phyloP scores from a whole-genome alignment of 2,113 vertebrate genomes.

The Sorex fumeus region DNA sequence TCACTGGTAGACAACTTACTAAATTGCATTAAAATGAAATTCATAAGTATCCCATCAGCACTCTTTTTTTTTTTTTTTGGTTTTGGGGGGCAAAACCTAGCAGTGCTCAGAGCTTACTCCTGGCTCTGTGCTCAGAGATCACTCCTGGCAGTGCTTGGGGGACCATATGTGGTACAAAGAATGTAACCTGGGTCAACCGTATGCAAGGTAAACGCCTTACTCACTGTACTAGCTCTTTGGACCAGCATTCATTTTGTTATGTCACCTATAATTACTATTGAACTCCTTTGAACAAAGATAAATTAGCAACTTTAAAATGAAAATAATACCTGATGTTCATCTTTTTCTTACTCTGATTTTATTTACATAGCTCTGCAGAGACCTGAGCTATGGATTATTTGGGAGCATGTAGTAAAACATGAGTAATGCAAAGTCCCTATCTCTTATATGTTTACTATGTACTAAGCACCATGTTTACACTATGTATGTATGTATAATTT shows the following conservation, averaged over 20 bases:
- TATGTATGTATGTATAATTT: too few relatives aligned
- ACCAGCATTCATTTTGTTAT: constrained; percentile 5
- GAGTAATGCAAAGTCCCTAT: neutral
- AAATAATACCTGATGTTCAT: constrained; percentile 26
- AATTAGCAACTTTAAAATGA: constrained; percentile 9
- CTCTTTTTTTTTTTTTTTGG: too few relatives aligned
- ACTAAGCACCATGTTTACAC: neutral
- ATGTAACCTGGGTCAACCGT: too few relatives aligned
- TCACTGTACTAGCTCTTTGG: too few relatives aligned
- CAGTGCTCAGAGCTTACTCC: too few relatives aligned
- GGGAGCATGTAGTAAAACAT: constrained; percentile 21
- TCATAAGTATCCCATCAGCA: neutral
- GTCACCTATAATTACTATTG: neutral
- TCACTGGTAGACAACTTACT: neutral
- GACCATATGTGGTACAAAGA: too few relatives aligned
- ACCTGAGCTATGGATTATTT: constrained; percentile 12
- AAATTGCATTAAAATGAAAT: constrained; percentile 22
- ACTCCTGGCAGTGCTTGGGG: too few relatives aligned
- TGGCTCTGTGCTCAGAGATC: too few relatives aligned
- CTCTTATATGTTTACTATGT: constrained; percentile 26
- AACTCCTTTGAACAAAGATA: constrained; percentile 42
- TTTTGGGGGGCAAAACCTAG: too few relatives aligned
- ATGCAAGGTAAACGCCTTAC: too few relatives aligned
- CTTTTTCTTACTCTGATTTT: constrained; percentile 46
- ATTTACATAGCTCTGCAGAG: neutral